Evolutionary conservation across 2,888 invertebrate genomes (phyloP).

Genomic region (Platycheirus albimanus): DNA sequence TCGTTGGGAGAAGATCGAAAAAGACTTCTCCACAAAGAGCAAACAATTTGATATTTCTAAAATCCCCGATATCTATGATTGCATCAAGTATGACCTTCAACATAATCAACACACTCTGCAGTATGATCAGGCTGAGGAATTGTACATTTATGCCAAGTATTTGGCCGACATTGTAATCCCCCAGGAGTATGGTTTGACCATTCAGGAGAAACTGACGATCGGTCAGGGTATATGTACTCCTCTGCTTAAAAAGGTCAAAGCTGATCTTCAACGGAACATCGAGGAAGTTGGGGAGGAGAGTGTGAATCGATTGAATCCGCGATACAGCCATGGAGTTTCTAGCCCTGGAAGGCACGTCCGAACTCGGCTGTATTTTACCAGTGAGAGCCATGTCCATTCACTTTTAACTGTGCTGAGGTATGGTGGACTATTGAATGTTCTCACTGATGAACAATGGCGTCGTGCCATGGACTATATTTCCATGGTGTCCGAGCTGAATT

Average conservation of each 20-base stretch:
- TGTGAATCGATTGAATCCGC: conserved; percentile 97
- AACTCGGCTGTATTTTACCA: conserved; percentile 99
- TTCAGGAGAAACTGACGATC: conserved; percentile 97
- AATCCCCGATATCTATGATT: conserved; percentile 99
- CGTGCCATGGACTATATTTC: conserved; percentile 99
- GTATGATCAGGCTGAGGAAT: conserved; percentile 93
- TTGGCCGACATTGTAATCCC: conserved; percentile 99
- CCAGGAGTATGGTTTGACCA: conserved; percentile 98
- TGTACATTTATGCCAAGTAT: conserved; percentile 97
- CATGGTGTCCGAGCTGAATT: conserved; percentile 98
- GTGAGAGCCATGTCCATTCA: conserved; percentile 99
- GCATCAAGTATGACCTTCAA: conserved; percentile 99
- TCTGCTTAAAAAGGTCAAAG: conserved; percentile 95
- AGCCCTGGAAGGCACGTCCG: conserved; percentile 99
- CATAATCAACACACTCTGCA: conserved; percentile 98
- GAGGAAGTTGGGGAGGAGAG: conserved; percentile 97
- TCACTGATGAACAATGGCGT: conserved; percentile 98
- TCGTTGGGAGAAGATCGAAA: conserved; percentile 98
- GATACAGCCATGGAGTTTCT: conserved; percentile 98
- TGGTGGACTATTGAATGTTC: conserved; percentile 93
- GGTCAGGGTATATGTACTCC: conserved; percentile 99
- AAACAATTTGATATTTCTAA: conserved; percentile 98
- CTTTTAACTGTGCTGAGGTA: conserved; percentile 96
- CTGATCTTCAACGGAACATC: conserved; percentile 96
- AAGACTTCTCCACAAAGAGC: conserved; percentile 97